phyloP scores from a whole-genome alignment of 2,797 vertebrate species.

The Podarcis lilfordi region DNA sequence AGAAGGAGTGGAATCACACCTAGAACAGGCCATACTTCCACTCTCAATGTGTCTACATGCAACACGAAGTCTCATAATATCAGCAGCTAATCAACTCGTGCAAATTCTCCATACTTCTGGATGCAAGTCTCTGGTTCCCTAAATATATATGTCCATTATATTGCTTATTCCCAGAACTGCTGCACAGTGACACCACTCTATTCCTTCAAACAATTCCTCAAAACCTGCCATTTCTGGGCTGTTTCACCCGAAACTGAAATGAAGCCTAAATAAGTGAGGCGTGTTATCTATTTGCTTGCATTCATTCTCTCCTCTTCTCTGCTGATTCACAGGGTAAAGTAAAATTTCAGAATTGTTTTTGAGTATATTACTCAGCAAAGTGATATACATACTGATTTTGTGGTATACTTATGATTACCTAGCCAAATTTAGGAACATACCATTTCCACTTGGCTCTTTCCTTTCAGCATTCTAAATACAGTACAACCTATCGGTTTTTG shows the following conservation, averaged over 20 bases:
- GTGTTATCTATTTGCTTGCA: neutral
- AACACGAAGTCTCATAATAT: neutral
- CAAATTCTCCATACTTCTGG: neutral
- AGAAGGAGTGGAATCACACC: no score
- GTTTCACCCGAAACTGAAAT: neutral
- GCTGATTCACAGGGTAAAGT: neutral
- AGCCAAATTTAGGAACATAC: neutral
- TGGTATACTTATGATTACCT: no score
- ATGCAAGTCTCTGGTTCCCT: neutral
- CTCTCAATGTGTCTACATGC: neutral
- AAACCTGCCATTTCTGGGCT: neutral
- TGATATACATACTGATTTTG: no score
- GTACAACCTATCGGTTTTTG: neutral
- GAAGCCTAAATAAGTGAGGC: no score
- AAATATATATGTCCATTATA: neutral
- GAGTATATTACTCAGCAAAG: neutral
- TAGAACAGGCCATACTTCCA: no score
- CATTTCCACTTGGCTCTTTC: neutral
- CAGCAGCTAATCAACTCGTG: neutral
- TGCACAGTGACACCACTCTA: neutral
- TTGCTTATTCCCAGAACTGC: neutral
- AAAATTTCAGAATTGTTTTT: neutral
- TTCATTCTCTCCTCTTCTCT: neutral
- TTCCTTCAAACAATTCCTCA: neutral
- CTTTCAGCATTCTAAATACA: neutral